These are phyloP conservation scores for Mobula hypostoma DNA, from an alignment of 2,113 vertebrate species.

Conservation along the genomic window DNA sequence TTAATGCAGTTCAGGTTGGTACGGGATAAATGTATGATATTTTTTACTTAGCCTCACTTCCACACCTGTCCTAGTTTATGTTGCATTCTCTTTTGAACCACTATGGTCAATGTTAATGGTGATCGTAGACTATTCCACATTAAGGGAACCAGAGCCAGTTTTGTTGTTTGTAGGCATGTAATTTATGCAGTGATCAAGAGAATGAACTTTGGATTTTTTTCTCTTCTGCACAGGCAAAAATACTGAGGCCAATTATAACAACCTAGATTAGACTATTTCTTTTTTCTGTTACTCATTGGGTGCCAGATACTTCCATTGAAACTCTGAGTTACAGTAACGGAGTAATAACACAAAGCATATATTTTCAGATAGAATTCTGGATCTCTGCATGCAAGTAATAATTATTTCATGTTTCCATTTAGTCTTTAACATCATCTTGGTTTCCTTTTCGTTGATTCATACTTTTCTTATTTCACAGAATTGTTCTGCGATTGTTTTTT, in stretches of 20 bases:
- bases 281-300: not conserved
- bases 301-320: not conserved
- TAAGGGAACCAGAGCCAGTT: not conserved
- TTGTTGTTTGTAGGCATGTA: not conserved
- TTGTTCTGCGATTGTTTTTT: not conserved
- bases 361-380: not conserved
- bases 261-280: not conserved
- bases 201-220: not conserved
- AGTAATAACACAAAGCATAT: not conserved
- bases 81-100: too few species aligned
- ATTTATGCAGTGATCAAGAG: not conserved
- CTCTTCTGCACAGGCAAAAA: not conserved
- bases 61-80: too few species aligned
- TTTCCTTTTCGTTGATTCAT: not conserved
- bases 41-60: not conserved
- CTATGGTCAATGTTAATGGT: too few species aligned
- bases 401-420: not conserved
- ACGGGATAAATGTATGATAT: not conserved
- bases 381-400: not conserved
- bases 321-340: not conserved
- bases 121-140: not conserved
- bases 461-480: not conserved
- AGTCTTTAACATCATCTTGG: not conserved
- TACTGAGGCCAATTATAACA: not conserved
- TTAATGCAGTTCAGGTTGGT: constrained; percentile 31